phyloP scores from a whole-genome alignment of 2,113 vertebrate species.

The Coregonus clupeaformis region DNA sequence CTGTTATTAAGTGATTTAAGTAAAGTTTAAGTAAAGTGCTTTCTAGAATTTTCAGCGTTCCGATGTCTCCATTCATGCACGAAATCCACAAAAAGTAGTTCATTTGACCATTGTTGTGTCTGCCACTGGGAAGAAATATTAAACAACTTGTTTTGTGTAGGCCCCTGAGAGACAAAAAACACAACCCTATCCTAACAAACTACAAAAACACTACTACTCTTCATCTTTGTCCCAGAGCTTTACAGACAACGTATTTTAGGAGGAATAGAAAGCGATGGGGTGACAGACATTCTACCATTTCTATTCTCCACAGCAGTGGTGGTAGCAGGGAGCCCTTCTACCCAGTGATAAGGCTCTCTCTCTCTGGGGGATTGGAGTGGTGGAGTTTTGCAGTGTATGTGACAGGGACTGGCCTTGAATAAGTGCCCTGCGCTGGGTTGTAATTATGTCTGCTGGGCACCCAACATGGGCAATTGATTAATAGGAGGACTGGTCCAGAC shows the following conservation, averaged over 20 bases:
- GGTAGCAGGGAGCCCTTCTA: conserved; percentile 74
- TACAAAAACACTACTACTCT: conserved; percentile 16
- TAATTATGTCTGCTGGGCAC: conserved; percentile 87
- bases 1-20: neutral
- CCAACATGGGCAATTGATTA: conserved; percentile 84
- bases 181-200: neutral
- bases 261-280: conserved; percentile 80
- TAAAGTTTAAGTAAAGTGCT: too few relatives aligned
- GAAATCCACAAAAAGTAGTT: too few relatives aligned
- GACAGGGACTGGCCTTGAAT: conserved; percentile 87
- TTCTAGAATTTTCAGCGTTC: too few relatives aligned
- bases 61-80: too few relatives aligned
- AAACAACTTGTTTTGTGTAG: too few relatives aligned
- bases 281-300: conserved; percentile 82
- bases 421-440: conserved; percentile 85
- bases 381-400: conserved; percentile 84
- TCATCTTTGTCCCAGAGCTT: conserved; percentile 81
- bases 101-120: too few relatives aligned
- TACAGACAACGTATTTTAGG: conserved; percentile 84
- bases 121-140: too few relatives aligned
- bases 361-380: conserved; percentile 80
- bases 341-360: conserved; percentile 84
- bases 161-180: too few relatives aligned
- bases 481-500: too few relatives aligned
- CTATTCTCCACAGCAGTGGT: conserved; percentile 78